Percentiles rank a stretch among this genome's conserved stretches.
These are phyloP conservation scores for Auanema freiburgensis DNA, from an alignment of 2,888 invertebrate genomes.

Conservation along the genomic window DNA sequence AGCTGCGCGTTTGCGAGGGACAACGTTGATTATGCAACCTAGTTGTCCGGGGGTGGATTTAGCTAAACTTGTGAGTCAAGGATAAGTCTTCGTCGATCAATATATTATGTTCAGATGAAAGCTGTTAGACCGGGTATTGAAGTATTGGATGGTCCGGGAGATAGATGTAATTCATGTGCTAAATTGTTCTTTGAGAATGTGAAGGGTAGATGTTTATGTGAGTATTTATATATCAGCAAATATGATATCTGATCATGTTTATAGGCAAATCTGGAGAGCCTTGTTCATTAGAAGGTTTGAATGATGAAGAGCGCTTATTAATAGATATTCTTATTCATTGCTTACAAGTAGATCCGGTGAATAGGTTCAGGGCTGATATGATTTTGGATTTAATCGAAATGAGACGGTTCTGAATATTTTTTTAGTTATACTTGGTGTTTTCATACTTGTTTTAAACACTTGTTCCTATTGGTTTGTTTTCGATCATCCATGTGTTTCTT, in stretches of 20 bases:
- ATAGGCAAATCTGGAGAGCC: slow-evolving; percentile 10
- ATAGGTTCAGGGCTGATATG: slow-evolving; percentile 5
- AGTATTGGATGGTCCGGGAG: slow-evolving; percentile 6
- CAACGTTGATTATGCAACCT: slow-evolving; percentile 13
- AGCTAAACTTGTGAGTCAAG: slow-evolving; percentile 22
- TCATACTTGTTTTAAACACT: too few species aligned
- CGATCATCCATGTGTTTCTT: too few species aligned
- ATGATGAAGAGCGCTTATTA: not conserved
- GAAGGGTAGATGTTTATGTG: slow-evolving; percentile 19
- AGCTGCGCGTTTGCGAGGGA: slow-evolving; percentile 2
- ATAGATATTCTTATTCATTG: slow-evolving; percentile 8
- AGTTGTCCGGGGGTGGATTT: slow-evolving; percentile 24
- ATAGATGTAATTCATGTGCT: slow-evolving; percentile 8
- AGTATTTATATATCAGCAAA: not conserved
- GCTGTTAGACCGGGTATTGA: slow-evolving; percentile 8
- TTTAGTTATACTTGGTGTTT: not conserved
- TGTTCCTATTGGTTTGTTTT: too few species aligned
- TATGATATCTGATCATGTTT: not conserved
- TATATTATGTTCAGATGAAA: slow-evolving; percentile 6
- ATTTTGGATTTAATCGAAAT: slow-evolving; percentile 12
- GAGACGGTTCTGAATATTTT: slow-evolving; percentile 3
- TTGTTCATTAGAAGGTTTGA: not conserved
- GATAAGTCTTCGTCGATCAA: not conserved
- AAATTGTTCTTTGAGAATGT: slow-evolving; percentile 11
- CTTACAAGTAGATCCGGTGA: slow-evolving; percentile 12